These are phyloP conservation scores for Apis dorsata DNA, from an alignment of 1,140 invertebrate genomes.

Conservation along the genomic window DNA sequence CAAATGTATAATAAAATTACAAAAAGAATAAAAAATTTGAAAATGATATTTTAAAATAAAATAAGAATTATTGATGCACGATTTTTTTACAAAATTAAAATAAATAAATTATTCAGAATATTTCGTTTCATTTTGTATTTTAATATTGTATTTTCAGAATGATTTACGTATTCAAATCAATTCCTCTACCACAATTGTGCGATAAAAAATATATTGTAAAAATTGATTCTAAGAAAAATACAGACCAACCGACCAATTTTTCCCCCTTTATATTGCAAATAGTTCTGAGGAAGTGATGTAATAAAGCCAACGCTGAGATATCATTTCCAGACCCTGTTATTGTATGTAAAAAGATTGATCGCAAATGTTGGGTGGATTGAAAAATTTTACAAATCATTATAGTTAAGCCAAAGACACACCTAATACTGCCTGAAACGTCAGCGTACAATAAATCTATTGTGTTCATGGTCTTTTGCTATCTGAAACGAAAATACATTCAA, in stretches of 20 bases:
- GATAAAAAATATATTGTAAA: background rate
- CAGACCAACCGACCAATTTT: background rate
- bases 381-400: conserved; percentile 6
- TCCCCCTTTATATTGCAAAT: background rate
- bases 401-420: background rate
- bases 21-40: no score
- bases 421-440: background rate
- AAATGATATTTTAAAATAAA: no score
- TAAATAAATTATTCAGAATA: background rate
- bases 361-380: background rate
- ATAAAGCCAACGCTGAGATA: background rate
- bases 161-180: no score
- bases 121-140: background rate
- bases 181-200: background rate
- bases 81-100: no score
- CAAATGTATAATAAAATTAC: no score
- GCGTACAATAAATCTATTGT: background rate
- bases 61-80: no score
- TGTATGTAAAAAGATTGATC: background rate
- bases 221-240: background rate
- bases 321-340: conserved; percentile 2
- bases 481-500: background rate
- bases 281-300: background rate
- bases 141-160: background rate
- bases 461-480: background rate